A percentile compares a stretch with the other conserved stretches of the same genome.
Conservation (phyloP, 2,797 vertebrate genomes). For the Choloepus didactylus region DNA sequence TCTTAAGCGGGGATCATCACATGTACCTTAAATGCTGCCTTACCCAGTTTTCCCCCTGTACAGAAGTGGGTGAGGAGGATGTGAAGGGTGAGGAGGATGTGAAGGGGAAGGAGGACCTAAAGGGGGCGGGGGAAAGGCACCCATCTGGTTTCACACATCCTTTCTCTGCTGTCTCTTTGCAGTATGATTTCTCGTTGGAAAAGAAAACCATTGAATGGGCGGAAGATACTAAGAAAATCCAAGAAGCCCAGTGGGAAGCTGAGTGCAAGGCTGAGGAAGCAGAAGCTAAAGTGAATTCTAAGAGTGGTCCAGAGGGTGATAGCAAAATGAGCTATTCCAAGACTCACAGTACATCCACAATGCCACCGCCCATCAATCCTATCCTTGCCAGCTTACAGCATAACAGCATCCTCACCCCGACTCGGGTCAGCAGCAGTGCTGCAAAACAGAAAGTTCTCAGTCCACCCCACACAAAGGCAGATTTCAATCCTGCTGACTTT, state of each 20-base stretch:
- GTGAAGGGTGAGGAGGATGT: background rate
- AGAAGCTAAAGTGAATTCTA: constrained; percentile 75
- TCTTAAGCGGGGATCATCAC: background rate
- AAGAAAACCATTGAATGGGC: constrained; percentile 94
- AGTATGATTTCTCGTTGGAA: constrained; percentile 99
- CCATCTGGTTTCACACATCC: constrained; percentile 38
- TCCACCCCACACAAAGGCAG: constrained; percentile 89
- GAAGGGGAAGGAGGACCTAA: too few species aligned
- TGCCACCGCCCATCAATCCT: constrained; percentile 95
- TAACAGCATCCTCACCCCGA: constrained; percentile 95
- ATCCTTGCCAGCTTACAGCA: constrained; percentile 95
- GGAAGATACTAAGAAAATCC: constrained; percentile 92
- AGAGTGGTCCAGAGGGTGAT: constrained; percentile 81
- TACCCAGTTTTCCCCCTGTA: background rate
- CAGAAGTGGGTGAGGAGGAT: background rate
- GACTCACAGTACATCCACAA: constrained; percentile 86
- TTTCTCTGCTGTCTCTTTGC: constrained; percentile 73
- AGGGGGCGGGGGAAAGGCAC: background rate
- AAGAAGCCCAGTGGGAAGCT: constrained; percentile 91
- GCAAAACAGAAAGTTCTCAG: constrained; percentile 90
- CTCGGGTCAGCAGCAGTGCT: constrained; percentile 93
- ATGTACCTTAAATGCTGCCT: background rate
- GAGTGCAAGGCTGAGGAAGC: constrained; percentile 86
- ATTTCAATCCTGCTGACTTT: constrained; percentile 97
- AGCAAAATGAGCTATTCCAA: constrained; percentile 84